Evolutionary conservation across 2,113 vertebrate genomes (phyloP).

Genomic region (Anhinga rufa): DNA sequence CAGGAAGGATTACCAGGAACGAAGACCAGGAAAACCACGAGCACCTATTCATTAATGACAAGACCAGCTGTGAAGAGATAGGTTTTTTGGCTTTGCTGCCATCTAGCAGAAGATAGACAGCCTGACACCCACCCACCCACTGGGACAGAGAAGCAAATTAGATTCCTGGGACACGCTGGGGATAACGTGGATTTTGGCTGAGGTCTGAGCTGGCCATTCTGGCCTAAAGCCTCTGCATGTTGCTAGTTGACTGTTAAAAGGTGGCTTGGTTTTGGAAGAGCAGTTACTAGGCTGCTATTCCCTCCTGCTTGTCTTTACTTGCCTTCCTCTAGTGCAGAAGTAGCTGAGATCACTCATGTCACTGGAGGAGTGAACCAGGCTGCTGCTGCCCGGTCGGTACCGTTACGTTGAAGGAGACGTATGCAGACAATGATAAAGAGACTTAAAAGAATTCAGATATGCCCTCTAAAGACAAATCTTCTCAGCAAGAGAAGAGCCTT

Average conservation of each 20-base stretch:
- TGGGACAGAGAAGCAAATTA: neutral
- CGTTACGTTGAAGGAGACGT: neutral
- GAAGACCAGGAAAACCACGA: neutral
- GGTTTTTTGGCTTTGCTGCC: constrained; percentile 49
- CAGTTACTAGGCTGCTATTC: neutral
- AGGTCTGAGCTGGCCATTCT: neutral
- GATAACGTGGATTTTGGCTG: neutral
- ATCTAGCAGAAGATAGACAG: constrained; percentile 8
- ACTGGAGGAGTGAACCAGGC: neutral
- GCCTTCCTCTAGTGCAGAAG: neutral
- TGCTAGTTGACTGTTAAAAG: neutral
- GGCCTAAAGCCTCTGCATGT: neutral
- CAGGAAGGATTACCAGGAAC: neutral
- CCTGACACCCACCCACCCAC: neutral
- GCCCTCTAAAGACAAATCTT: neutral
- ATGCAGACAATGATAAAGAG: neutral
- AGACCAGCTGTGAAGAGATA: neutral
- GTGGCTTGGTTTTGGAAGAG: neutral
- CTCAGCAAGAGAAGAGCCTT: neutral
- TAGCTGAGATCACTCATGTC: neutral
- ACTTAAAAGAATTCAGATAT: neutral
- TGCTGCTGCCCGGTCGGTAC: neutral
- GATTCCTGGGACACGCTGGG: neutral
- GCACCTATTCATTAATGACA: neutral
- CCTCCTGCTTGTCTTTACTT: neutral